Evolutionary conservation across 2,888 invertebrate species (phyloP).

Genomic region (Zele albiditarsus): DNA sequence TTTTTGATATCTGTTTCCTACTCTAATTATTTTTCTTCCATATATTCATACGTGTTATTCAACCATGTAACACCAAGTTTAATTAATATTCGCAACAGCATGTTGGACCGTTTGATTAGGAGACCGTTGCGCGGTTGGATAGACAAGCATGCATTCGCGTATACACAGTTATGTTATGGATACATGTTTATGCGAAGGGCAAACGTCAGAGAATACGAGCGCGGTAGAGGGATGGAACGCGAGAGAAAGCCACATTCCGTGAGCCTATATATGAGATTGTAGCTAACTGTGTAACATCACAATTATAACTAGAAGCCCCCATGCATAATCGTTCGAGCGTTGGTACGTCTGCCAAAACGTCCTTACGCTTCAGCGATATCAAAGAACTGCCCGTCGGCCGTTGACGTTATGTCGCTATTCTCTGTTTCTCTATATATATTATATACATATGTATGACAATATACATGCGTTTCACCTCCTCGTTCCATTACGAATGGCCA

Average conservation of each 20-base stretch:
- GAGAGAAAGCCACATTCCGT: conserved; percentile 62
- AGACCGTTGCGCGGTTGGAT: conserved; percentile 65
- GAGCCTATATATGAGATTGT: conserved; percentile 55
- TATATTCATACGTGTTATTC: no score
- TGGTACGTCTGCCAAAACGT: conserved; percentile 64
- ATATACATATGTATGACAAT: neutral
- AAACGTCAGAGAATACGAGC: conserved; percentile 24
- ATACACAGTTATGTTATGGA: conserved; percentile 27
- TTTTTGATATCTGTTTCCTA: no score
- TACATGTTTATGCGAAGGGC: conserved; percentile 19
- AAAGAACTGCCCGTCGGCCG: conserved; percentile 65
- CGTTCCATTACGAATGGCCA: neutral
- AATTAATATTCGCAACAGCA: conserved; percentile 70
- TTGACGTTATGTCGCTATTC: conserved; percentile 47
- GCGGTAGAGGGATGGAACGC: conserved; percentile 20
- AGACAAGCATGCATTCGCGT: conserved; percentile 62
- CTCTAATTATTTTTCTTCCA: no score
- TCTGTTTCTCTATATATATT: neutral
- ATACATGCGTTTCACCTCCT: neutral
- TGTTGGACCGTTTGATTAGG: conserved; percentile 71
- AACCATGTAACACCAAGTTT: conserved; percentile 64
- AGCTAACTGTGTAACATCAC: conserved; percentile 69
- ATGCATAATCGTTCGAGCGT: conserved; percentile 46
- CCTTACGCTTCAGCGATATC: conserved; percentile 72
- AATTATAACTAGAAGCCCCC: conserved; percentile 69